Base-by-base conservation (phyloP, 2,797 vertebrate genomes). In the Clarias pachynema region DNA sequence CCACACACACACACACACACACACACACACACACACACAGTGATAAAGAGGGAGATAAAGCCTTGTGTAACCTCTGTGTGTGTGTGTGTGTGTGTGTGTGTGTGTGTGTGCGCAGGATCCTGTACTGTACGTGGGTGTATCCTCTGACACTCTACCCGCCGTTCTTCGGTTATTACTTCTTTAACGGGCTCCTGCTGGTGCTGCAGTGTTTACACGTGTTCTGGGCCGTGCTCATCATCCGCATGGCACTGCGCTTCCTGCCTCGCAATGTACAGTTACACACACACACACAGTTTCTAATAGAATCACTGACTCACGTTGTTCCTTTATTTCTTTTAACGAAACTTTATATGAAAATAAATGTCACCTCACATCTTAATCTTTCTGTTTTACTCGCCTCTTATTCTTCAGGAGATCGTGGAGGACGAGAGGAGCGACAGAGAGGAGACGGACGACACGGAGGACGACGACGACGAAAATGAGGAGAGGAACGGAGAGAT, bases 151-250 rank as follows among this genome's bases (percentile, higher is more conserved):
- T 97, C 44, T 99, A 99, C 69, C 91, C 96, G 0, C 93, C 98
- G 0, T 99, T 99, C 91, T 99, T 99, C 0, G 97, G 97, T 2
- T 99, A 99, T 85, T 99, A 98, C 92, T 99, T 99, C 92, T 98
- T 99, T 92, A 99, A 99, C 1, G 92, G 92, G 81, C 97, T 99
- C 91, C 92, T 99, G 93, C 94, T 95, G 80, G 90, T 95, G 82
- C 95, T 99, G 22, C 98, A 98, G 92, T 93, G 93, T 86, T 95
- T 99, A 81, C 98, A 99, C 82, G 74, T 98, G 91, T 99, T 99
- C 94, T 99, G 98, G 98, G 97, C 97, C 14, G 92, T 94, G 85
- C 96, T 99, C 92, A 99, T 99, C 89, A 91, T 99, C 86, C 96
- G 97, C 69, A 97, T 99, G 92, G 97, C 97, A 70, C 88, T 97